Evolutionary conservation across 2,113 vertebrate species (phyloP).

Genomic region (Gasterosteus aculeatus): DNA sequence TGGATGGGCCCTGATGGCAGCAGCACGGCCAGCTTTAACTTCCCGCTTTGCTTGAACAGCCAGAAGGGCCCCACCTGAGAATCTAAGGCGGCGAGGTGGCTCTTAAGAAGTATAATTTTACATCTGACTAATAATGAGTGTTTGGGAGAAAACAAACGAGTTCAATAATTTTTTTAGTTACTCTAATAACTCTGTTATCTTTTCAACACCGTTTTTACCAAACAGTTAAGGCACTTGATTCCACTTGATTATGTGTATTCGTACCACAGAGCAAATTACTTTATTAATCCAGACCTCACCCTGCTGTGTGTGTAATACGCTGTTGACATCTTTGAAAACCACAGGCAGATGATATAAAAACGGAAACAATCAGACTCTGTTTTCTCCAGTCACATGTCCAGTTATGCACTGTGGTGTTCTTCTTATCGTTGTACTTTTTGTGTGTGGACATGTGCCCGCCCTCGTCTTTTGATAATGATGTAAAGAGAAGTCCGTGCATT

Average conservation of each 20-base stretch:
- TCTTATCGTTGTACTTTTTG: neutral
- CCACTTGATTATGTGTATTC: neutral
- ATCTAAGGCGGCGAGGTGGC: no score
- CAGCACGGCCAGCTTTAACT: no score
- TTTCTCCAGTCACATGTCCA: conserved; percentile 53
- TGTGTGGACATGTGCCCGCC: neutral
- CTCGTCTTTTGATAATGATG: neutral
- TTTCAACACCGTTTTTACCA: no score
- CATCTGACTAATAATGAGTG: neutral
- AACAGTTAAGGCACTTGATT: no score
- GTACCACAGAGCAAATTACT: conserved; percentile 55
- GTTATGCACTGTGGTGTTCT: neutral
- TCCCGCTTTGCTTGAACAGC: no score
- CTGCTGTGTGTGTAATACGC: neutral
- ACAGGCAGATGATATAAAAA: conserved; percentile 28
- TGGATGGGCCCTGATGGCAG: no score
- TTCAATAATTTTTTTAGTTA: no score
- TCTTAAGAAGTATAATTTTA: neutral
- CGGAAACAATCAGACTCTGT: conserved; percentile 26
- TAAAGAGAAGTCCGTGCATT: neutral
- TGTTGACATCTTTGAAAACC: conserved; percentile 9
- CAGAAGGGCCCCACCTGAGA: no score
- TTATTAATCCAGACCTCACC: neutral
- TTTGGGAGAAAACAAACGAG: conserved; percentile 7
- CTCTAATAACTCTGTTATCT: no score